These are phyloP conservation scores for Diaphora mendica DNA, from an alignment of 2,888 invertebrate species.

Conservation along the genomic window DNA sequence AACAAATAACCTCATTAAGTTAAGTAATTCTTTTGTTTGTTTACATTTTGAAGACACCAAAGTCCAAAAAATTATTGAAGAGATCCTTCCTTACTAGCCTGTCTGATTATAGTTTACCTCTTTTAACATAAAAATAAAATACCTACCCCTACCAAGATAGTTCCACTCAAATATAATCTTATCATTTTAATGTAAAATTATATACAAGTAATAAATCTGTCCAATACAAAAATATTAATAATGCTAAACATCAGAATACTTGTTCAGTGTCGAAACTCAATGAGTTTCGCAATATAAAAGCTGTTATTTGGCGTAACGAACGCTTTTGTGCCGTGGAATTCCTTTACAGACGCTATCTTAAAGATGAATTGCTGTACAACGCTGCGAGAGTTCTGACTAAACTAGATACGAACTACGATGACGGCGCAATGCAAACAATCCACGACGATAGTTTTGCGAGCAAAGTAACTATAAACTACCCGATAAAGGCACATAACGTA, in stretches of 20 bases:
- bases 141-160: background rate
- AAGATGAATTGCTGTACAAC: conserved; percentile 56
- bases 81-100: too few relatives aligned
- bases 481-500: conserved; percentile 51
- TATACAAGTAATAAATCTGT: background rate
- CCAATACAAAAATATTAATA: conserved; percentile 31
- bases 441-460: conserved; percentile 44
- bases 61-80: too few relatives aligned
- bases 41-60: too few relatives aligned
- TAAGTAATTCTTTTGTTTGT: too few relatives aligned
- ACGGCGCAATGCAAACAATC: conserved; percentile 53
- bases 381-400: conserved; percentile 42
- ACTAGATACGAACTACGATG: conserved; percentile 36
- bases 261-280: conserved; percentile 57
- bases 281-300: conserved; percentile 58
- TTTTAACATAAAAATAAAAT: background rate
- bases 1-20: too few relatives aligned
- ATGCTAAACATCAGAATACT: conserved; percentile 44
- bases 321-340: conserved; percentile 61
- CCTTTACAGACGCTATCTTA: conserved; percentile 52
- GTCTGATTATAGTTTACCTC: too few relatives aligned
- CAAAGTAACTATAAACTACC: conserved; percentile 54
- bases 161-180: background rate
- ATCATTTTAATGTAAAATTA: background rate
- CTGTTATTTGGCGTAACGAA: conserved; percentile 67